Evolutionary conservation across 2,888 invertebrate species (phyloP).

Genomic region (Tipula unca): DNA sequence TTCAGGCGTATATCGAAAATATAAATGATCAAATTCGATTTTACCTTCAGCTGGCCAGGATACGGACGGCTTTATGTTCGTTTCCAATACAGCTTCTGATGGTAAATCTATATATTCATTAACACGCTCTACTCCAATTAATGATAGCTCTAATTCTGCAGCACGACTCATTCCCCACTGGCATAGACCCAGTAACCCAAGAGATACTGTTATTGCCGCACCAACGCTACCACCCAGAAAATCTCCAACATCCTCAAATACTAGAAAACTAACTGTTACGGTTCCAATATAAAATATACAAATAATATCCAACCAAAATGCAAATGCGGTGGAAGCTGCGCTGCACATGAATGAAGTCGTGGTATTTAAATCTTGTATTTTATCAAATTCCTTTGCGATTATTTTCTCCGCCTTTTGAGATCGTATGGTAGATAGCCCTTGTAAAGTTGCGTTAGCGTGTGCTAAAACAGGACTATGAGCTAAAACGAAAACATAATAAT

Average conservation of each 20-base stretch:
- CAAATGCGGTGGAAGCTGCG: slow-evolving; percentile 83
- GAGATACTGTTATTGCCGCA: slow-evolving; percentile 61
- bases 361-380: slow-evolving; percentile 56
- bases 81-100: slow-evolving; percentile 37
- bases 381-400: slow-evolving; percentile 54
- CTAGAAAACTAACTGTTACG: slow-evolving; percentile 77
- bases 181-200: slow-evolving; percentile 62
- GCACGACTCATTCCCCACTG: slow-evolving; percentile 82
- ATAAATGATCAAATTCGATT: slow-evolving; percentile 52
- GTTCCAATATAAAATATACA: slow-evolving; percentile 77
- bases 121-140: slow-evolving; percentile 78
- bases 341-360: slow-evolving; percentile 75
- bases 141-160: slow-evolving; percentile 71
- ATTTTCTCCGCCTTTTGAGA: slow-evolving; percentile 57
- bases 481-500: slow-evolving; percentile 35
- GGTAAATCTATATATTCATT: slow-evolving; percentile 65
- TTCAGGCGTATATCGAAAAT: slow-evolving; percentile 53
- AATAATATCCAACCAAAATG: slow-evolving; percentile 82
- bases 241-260: slow-evolving; percentile 45
- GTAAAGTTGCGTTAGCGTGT: slow-evolving; percentile 63
- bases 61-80: neutral
- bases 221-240: slow-evolving; percentile 57
- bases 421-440: slow-evolving; percentile 68
- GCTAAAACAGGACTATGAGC: slow-evolving; percentile 72
- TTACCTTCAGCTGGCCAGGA: slow-evolving; percentile 55